Evolutionary conservation across 2,113 vertebrate genomes (phyloP).

Genomic region (Dendropsophus ebraccatus): DNA sequence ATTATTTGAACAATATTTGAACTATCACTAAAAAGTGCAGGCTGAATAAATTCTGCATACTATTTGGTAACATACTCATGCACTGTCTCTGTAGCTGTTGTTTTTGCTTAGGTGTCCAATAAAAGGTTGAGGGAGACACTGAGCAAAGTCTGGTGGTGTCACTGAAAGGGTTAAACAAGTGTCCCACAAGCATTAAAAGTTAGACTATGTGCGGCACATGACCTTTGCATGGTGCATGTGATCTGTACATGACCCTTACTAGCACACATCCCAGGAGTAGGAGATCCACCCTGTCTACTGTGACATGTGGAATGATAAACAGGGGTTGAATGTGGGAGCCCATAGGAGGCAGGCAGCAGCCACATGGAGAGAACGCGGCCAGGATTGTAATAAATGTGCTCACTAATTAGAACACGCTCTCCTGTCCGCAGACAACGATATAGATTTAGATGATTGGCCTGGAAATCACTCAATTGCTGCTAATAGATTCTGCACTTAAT

Average conservation of each 20-base stretch:
- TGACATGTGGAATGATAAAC: background rate
- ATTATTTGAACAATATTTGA: too few relatives aligned
- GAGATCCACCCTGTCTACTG: background rate
- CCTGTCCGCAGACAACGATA: conserved; percentile 26
- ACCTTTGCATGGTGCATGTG: background rate
- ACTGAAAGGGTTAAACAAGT: background rate
- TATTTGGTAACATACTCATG: too few relatives aligned
- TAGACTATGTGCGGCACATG: background rate
- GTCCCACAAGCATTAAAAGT: background rate
- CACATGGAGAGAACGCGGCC: background rate
- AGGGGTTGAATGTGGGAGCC: background rate
- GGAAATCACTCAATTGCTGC: conserved; percentile 39
- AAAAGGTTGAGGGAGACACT: too few relatives aligned
- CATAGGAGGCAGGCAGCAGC: background rate
- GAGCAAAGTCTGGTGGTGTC: background rate
- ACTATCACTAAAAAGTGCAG: too few relatives aligned
- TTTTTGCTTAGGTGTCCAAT: too few relatives aligned
- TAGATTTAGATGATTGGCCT: conserved; percentile 33
- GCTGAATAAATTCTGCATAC: too few relatives aligned
- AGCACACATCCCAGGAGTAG: background rate
- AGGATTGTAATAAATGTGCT: conserved; percentile 24
- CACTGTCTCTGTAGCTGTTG: too few relatives aligned
- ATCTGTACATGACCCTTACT: background rate
- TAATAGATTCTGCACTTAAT: conserved; percentile 46
- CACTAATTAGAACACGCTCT: conserved; percentile 33